A percentile compares a stretch with the other conserved stretches of the same genome.
Conservation (phyloP, 2,113 vertebrate genomes). For the Polyodon spathula region DNA sequence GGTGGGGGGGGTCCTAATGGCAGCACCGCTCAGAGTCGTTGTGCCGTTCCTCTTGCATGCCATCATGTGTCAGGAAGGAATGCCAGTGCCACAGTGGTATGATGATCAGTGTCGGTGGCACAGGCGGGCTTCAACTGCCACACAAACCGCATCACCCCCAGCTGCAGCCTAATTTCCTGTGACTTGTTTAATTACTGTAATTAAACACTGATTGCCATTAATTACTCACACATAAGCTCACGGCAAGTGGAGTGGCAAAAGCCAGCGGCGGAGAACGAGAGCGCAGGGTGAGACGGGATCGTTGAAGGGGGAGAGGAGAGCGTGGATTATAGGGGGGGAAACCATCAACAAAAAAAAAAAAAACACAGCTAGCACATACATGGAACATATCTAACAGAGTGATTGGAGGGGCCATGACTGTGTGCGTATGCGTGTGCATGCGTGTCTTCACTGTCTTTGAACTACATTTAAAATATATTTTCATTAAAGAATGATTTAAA, state of each 20-base stretch:
- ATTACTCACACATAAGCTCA: conserved; percentile 26
- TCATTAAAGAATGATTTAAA: too few relatives aligned
- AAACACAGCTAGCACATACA: too few relatives aligned
- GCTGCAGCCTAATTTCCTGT: conserved; percentile 33
- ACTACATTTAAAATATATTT: too few relatives aligned
- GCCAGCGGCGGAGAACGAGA: conserved; percentile 41
- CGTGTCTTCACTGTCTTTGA: too few relatives aligned
- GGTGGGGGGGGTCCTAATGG: neutral
- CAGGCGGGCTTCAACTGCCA: neutral
- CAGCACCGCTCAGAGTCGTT: neutral
- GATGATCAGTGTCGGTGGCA: neutral
- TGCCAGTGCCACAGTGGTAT: too few relatives aligned
- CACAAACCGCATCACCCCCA: conserved; percentile 20
- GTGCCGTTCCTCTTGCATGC: neutral
- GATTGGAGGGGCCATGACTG: too few relatives aligned
- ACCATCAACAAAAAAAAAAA: too few relatives aligned
- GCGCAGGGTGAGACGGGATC: too few relatives aligned
- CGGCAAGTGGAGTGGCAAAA: conserved; percentile 20
- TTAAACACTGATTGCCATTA: conserved; percentile 32
- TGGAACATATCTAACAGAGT: too few relatives aligned
- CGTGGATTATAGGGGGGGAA: too few relatives aligned
- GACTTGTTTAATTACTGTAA: conserved; percentile 35
- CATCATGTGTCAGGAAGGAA: neutral
- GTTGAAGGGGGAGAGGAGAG: too few relatives aligned
- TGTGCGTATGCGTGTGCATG: too few relatives aligned